Percentiles rank a stretch among this genome's conserved stretches.
Conservation (phyloP, 1,140 invertebrate genomes). For the Melipona quadrifasciata region DNA sequence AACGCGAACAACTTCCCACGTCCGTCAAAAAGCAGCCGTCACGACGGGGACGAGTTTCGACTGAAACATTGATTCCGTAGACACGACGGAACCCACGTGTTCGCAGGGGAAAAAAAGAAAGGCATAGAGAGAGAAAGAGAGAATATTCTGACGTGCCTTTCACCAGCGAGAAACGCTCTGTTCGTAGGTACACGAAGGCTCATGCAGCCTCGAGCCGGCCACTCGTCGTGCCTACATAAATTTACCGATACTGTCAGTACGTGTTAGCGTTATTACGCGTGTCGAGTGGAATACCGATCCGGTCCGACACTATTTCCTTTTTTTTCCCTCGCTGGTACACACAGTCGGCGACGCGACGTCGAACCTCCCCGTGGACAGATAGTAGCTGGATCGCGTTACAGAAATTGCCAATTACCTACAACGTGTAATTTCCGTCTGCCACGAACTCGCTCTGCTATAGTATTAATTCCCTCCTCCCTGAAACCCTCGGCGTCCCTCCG, state of each 20-base stretch:
- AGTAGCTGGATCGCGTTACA: constrained; percentile 75
- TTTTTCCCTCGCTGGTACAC: constrained; percentile 34
- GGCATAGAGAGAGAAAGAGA: background rate
- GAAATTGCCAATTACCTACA: constrained; percentile 79
- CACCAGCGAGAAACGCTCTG: constrained; percentile 5
- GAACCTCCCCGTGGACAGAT: constrained; percentile 62
- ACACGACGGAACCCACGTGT: constrained; percentile 18
- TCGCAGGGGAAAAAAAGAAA: background rate
- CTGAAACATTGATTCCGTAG: constrained; percentile 37
- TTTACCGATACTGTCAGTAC: constrained; percentile 58
- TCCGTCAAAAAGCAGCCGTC: constrained; percentile 2
- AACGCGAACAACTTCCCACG: background rate
- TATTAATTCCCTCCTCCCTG: constrained; percentile 67
- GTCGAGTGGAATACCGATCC: constrained; percentile 65
- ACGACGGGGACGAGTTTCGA: constrained; percentile 11
- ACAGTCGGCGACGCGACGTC: constrained; percentile 42
- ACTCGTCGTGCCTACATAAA: constrained; percentile 65
- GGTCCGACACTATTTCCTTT: constrained; percentile 9
- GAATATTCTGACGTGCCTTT: constrained; percentile 42
- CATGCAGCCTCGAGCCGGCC: background rate
- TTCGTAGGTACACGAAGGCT: constrained; percentile 40
- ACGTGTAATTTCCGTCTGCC: constrained; percentile 75
- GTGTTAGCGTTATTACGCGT: constrained; percentile 71
- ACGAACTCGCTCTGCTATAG: constrained; percentile 65
- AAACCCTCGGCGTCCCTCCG: constrained; percentile 7